phyloP scores from a whole-genome alignment of 2,797 vertebrate genomes.

The Heterohyrax brucei region DNA sequence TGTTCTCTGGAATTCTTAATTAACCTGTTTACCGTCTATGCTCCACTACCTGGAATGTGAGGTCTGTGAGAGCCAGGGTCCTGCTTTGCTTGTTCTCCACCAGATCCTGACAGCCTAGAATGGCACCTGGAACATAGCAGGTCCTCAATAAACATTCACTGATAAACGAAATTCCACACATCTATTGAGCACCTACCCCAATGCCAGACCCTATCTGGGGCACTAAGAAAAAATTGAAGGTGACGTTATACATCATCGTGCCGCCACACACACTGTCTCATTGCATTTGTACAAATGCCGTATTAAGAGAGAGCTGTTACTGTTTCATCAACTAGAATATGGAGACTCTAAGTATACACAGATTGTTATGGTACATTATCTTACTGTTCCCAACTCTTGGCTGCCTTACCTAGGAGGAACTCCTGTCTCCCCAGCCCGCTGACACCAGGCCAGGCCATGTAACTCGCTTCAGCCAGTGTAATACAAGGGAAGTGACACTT shows the following conservation, averaged over 20 bases:
- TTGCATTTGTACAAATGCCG: neutral
- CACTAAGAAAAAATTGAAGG: neutral
- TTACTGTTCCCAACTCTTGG: neutral
- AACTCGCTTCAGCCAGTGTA: neutral
- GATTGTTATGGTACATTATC: rapidly evolving
- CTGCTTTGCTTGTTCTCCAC: neutral
- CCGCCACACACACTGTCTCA: neutral
- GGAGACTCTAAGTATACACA: neutral
- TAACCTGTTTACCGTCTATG: neutral
- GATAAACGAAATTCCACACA: neutral
- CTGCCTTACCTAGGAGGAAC: neutral
- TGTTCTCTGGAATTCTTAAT: neutral
- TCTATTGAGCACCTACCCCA: neutral
- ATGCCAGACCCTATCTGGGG: neutral
- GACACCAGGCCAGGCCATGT: neutral
- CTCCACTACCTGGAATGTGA: neutral
- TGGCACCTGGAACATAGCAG: neutral
- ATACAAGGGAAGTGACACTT: neutral
- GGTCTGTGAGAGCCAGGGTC: neutral
- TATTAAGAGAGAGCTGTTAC: neutral
- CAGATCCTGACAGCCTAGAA: neutral
- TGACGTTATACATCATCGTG: neutral
- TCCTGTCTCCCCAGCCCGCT: neutral
- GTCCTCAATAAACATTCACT: neutral
- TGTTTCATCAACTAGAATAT: neutral